Base-by-base conservation (phyloP, 1,140 invertebrate genomes). In the Bombus polaris region DNA sequence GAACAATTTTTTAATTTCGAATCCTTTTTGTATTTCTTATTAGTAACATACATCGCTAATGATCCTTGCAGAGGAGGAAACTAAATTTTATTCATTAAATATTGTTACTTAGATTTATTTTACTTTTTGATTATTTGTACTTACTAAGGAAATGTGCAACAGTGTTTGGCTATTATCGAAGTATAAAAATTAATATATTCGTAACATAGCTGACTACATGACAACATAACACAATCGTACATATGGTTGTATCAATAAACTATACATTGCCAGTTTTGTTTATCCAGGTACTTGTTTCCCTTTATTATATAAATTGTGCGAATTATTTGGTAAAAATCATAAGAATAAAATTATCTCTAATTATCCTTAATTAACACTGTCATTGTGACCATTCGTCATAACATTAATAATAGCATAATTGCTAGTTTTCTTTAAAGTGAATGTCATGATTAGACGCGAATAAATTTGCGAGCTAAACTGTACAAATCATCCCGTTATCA, bases 201-300 rank as follows among this genome's bases (percentile, higher is more conserved):
- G 47, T 53, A 22, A 8, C 18, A 22, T 22, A 0, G 5, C 0
- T 18, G 18, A 8, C 0, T 18, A 18, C 0, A 47, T 15, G 15
- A 18, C 44, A 8, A 53, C 18, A 8, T 53, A 53, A 22, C 18
- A 2, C 5, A 53, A 8, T 53, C 1, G 18, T 53, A 22, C 18
- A 8, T 22, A 53, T 18, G 18, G 4, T n/a, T n/a, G 59, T 18
- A 22, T 9, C 32, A 4, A 22, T 35, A 10, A 68, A 68, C 12
- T 39, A 28, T 37, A 71, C 25, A 28, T 28, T 39, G 37, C 4
- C 10, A 39, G 12, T 39, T 28, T 28, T 13, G 1, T 39, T 13
- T 53, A 53, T 53, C 15, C 12, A 68, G 18, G 8, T 22, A 9
- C 32, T 35, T 68, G 32, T 70, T 28, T 25, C 10, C 1, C 10